Base-by-base conservation (phyloP, 2,113 vertebrate species). In the Mugil cephalus region DNA sequence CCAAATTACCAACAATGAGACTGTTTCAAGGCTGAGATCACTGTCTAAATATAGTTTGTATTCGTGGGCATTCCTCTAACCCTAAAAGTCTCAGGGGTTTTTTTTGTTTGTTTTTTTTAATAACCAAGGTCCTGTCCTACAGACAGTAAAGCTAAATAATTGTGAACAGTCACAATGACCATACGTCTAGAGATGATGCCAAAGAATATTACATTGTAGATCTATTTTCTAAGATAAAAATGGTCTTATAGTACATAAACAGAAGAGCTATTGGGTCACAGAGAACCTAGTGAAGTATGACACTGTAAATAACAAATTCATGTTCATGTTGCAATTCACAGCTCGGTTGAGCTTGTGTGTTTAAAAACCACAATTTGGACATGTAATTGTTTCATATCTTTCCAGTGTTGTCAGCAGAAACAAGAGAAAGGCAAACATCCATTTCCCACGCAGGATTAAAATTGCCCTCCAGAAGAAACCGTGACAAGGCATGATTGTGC, bases 141-240 rank as follows among this genome's bases (percentile, higher is more conserved):
- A 12, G 24, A 54, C 65, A 69, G 39, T 62, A 21, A 54, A 18
- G 34, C 42, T 21, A 8, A 50, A 51, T 62, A 63, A 35, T 48
- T 66, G 58, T 48, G 46, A 69, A 48, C 46, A 18, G 15, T 2
- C 30, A 74, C 34, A 55, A 6, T 24, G 73, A 63, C 65, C 80
- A 85, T 84, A 89, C 87, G 87, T 80, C 59, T 59, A 30, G 64
- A 77, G 80, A 87, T 81, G 81, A 79, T 82, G 80, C 76, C 58
- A 47, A 73, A 76, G 66, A 45, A 69, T 70, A 85, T 84, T 77
- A 88, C 69, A 88, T 79, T 0, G 80, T n/a, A n/a, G n/a, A n/a
- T n/a, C n/a, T n/a, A n/a, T n/a, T n/a, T n/a, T n/a, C n/a, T n/a
- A n/a, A n/a, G n/a, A n/a, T n/a, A n/a, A n/a, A n/a, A n/a, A n/a